Evolutionary conservation across 2,113 vertebrate species (phyloP).

Genomic region (Larimichthys polyactis): DNA sequence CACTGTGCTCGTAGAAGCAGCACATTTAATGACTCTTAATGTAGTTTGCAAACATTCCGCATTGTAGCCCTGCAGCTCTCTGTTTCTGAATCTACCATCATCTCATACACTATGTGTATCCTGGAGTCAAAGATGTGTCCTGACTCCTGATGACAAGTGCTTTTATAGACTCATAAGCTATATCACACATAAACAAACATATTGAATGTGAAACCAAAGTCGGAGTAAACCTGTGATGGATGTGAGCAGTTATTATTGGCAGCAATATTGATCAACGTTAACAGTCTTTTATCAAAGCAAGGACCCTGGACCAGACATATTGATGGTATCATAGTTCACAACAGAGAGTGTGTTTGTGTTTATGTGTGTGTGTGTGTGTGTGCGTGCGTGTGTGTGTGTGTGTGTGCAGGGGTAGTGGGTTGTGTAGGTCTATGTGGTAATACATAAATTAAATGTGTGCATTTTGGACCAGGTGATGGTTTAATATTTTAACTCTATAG

Average conservation of each 20-base stretch:
- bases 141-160: slow-evolving; percentile 63
- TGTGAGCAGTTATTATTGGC: slow-evolving; percentile 11
- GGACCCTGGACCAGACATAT: slow-evolving; percentile 37
- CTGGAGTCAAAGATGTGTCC: slow-evolving; percentile 48
- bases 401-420: background rate
- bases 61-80: slow-evolving; percentile 53
- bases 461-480: slow-evolving; percentile 34
- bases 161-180: slow-evolving; percentile 67
- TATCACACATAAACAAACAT: slow-evolving; percentile 53
- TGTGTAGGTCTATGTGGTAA: slow-evolving; percentile 33
- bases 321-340: slow-evolving; percentile 54
- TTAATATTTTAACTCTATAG: slow-evolving; percentile 35
- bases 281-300: slow-evolving; percentile 39
- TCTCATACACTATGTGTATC: slow-evolving; percentile 65
- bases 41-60: slow-evolving; percentile 71
- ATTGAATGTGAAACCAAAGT: slow-evolving; percentile 67
- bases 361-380: slow-evolving; percentile 14
- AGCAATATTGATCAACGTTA: slow-evolving; percentile 50
- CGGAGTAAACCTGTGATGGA: slow-evolving; percentile 37
- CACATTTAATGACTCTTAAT: slow-evolving; percentile 52
- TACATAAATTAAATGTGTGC: slow-evolving; percentile 36
- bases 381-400: background rate
- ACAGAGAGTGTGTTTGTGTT: background rate
- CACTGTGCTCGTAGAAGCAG: slow-evolving; percentile 56
- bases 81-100: slow-evolving; percentile 53